Conservation (phyloP, 2,797 vertebrate genomes). For the Sparus aurata region DNA sequence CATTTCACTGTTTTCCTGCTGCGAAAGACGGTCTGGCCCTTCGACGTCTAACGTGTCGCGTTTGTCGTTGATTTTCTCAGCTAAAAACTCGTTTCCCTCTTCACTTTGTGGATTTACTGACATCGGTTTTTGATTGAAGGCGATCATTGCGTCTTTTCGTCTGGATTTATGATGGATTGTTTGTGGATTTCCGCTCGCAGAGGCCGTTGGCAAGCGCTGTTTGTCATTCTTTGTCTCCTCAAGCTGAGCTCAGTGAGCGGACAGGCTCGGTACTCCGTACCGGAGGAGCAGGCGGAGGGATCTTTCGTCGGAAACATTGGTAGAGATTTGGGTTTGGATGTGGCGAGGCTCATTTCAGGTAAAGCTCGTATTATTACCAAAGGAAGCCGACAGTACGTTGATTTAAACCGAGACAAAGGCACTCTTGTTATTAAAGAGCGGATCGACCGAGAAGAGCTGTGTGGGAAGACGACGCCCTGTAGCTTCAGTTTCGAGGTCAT, state of each 20-base stretch:
- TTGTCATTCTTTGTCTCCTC: constrained; percentile 69
- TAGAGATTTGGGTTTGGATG: constrained; percentile 80
- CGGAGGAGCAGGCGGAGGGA: constrained; percentile 80
- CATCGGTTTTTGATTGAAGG: accelerated
- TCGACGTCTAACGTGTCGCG: not conserved
- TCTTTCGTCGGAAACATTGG: constrained; percentile 81
- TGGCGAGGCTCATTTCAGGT: constrained; percentile 72
- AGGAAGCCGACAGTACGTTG: constrained; percentile 74
- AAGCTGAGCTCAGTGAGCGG: constrained; percentile 60
- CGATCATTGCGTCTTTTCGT: not conserved
- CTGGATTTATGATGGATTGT: constrained; percentile 38
- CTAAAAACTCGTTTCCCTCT: not conserved
- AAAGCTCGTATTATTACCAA: constrained; percentile 76
- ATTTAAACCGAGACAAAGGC: constrained; percentile 82
- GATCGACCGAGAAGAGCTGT: constrained; percentile 82
- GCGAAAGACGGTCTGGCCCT: not conserved
- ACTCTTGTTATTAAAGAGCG: constrained; percentile 76
- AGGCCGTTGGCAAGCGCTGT: constrained; percentile 39
- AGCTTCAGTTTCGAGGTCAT: constrained; percentile 82
- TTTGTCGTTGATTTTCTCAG: not conserved
- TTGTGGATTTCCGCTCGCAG: constrained; percentile 13
- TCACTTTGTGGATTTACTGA: not conserved
- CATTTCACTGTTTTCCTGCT: constrained; percentile 12
- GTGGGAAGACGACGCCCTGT: constrained; percentile 80
- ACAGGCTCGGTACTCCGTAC: constrained; percentile 78